These are phyloP conservation scores for Hemibagrus wyckioides DNA, from an alignment of 2,113 vertebrate genomes.

Conservation along the genomic window DNA sequence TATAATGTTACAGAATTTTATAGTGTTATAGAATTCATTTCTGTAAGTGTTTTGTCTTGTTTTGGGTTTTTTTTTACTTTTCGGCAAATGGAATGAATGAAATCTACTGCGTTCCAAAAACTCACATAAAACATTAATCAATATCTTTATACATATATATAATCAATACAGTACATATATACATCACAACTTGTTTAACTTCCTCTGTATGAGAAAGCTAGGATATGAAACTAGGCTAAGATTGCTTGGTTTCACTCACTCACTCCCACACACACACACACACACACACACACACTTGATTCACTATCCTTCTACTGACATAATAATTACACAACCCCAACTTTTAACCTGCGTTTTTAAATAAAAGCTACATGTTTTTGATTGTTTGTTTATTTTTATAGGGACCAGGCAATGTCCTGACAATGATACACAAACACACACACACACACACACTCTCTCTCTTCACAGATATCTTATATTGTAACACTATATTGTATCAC, in stretches of 20 bases:
- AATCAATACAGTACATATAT: too few relatives aligned
- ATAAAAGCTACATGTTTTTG: neutral
- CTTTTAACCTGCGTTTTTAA: neutral
- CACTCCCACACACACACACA: conserved; percentile 20
- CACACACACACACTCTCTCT: too few relatives aligned
- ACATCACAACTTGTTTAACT: neutral
- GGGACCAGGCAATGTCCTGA: neutral
- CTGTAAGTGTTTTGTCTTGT: neutral
- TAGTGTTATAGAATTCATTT: neutral
- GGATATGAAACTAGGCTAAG: conserved; percentile 14
- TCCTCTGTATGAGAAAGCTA: neutral
- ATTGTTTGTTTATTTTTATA: neutral
- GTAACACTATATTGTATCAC: too few relatives aligned
- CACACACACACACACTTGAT: conserved; percentile 26
- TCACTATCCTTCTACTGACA: neutral
- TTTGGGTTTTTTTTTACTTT: neutral
- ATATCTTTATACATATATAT: too few relatives aligned
- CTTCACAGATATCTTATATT: neutral
- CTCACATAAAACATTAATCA: too few relatives aligned
- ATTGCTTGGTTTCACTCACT: conserved; percentile 20
- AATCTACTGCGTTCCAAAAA: neutral
- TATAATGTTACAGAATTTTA: neutral
- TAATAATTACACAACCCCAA: neutral
- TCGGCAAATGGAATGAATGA: neutral
- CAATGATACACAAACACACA: neutral